A percentile compares a stretch with the other conserved stretches of the same genome.
These are phyloP conservation scores for Tetramorium bicarinatum DNA, from an alignment of 2,888 invertebrate genomes.

Conservation along the genomic window DNA sequence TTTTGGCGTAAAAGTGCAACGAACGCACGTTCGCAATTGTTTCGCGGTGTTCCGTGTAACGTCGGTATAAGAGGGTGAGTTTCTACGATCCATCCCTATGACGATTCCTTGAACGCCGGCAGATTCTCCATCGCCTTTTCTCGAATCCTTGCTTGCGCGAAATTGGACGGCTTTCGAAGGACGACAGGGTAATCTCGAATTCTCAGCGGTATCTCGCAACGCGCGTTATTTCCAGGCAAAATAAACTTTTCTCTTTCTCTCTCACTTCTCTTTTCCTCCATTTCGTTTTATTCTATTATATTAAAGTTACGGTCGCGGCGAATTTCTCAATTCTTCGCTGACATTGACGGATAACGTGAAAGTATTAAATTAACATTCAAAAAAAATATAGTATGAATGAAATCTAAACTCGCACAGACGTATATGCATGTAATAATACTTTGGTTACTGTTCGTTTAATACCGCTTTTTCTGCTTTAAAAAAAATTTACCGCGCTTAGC, in stretches of 20 bases:
- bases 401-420: not conserved
- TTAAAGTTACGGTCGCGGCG: slow-evolving; percentile 24
- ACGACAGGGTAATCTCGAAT: slow-evolving; percentile 67
- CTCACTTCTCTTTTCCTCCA: not conserved
- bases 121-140: slow-evolving; percentile 57
- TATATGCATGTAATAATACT: not conserved
- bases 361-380: not conserved
- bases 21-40: slow-evolving; percentile 26
- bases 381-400: not conserved
- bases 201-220: slow-evolving; percentile 58
- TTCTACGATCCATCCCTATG: slow-evolving; percentile 18
- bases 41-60: not conserved
- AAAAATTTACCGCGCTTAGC: no score
- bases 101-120: slow-evolving; percentile 46
- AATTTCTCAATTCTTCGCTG: slow-evolving; percentile 32
- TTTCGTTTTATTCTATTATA: slow-evolving; percentile 43
- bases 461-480: not conserved
- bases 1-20: slow-evolving; percentile 2
- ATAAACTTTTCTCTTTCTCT: slow-evolving; percentile 50
- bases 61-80: slow-evolving; percentile 20
- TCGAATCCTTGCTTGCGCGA: slow-evolving; percentile 72
- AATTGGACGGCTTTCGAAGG: slow-evolving; percentile 77
- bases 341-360: slow-evolving; percentile 13
- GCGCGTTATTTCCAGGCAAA: slow-evolving; percentile 57
- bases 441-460: no score